Percentiles rank a stretch among this genome's conserved stretches.
phyloP scores from a whole-genome alignment of 2,797 vertebrate species.

The Oreochromis mossambicus region DNA sequence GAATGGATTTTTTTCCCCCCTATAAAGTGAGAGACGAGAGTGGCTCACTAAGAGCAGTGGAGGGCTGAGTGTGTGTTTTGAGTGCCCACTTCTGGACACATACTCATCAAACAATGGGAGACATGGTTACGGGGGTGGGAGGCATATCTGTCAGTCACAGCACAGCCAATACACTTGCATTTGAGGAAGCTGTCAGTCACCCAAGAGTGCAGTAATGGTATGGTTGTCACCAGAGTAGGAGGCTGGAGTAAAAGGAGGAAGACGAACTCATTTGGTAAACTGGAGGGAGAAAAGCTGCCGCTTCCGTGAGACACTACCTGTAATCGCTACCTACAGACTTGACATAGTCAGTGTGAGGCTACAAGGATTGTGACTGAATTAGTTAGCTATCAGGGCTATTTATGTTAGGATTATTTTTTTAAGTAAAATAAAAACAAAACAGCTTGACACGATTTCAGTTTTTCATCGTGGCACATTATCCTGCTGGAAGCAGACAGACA shows the following conservation, averaged over 20 bases:
- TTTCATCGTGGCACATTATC: not conserved
- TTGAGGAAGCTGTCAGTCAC: slow-evolving; percentile 64
- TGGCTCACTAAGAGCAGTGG: slow-evolving; percentile 1
- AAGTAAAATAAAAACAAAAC: not conserved
- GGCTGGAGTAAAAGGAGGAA: not conserved
- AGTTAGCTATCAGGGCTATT: not conserved
- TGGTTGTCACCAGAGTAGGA: slow-evolving; percentile 22
- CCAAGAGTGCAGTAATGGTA: slow-evolving; percentile 27
- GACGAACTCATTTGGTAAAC: slow-evolving; percentile 5
- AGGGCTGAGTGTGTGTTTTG: slow-evolving; percentile 22
- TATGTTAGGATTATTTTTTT: not conserved
- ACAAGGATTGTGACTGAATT: not conserved
- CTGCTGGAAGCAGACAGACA: not conserved
- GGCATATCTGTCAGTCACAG: slow-evolving; percentile 52
- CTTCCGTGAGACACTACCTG: not conserved
- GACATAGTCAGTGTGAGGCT: not conserved
- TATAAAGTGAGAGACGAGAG: slow-evolving; percentile 15
- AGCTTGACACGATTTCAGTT: rapidly evolving
- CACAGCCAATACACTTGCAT: slow-evolving; percentile 49
- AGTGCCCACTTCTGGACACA: slow-evolving; percentile 56
- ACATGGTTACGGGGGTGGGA: slow-evolving; percentile 38
- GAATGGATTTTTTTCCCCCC: not conserved
- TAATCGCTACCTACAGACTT: not conserved
- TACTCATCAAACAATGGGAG: slow-evolving; percentile 52
- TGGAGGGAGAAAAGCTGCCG: slow-evolving; percentile 5